Evolutionary conservation across 2,797 vertebrate genomes (phyloP), one percentile per base, ranked within the genome.

Genomic region (Paguma larvata): DNA sequence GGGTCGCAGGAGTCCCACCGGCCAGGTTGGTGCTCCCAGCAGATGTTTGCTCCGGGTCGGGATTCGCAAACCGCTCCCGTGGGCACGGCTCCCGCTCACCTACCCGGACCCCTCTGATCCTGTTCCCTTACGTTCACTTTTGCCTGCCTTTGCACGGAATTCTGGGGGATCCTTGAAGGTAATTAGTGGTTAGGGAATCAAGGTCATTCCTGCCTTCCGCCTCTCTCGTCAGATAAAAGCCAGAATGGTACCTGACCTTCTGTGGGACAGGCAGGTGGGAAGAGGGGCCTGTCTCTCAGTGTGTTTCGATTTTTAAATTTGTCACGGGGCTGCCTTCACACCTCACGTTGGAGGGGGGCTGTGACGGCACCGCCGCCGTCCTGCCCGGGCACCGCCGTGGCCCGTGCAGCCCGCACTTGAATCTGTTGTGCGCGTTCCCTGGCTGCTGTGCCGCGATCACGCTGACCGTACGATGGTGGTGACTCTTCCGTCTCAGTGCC

Each of bases 21-120:
- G 6, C 19, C 23, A 2, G 6, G 53, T 14, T 8, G 23, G 23
- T 56, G 0, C 75, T 51, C 53, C 53, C 41, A 19, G 38, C 38
- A 32, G 2, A 1, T 30, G 6, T 84, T 27, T 6, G 23, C 14
- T 93, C 8, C 27, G 44, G 5, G 23, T 30, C 8, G 18, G 7
- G 13, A 15, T 16, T 48, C 10, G 0, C 25, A 12, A 23, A 18
- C 8, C 1, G 41, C 32, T 38, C 3, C 3, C 27, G 34, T 1
- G 5, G 2, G 15, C 5, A 1, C 80, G 65, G 44, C 27, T 6
- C 32, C 51, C 15, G 3, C 59, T 38, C 27, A 1, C 2, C 30
- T 41, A 11, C 7, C 46, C 63, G 44, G 56, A 41, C 34, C 63
- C 18, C 10, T 1, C 7, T 12, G 56, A 8, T 19, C 38, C 32